phyloP scores from a whole-genome alignment of 2,888 invertebrate species.

The Sinohyriopsis cumingii region DNA sequence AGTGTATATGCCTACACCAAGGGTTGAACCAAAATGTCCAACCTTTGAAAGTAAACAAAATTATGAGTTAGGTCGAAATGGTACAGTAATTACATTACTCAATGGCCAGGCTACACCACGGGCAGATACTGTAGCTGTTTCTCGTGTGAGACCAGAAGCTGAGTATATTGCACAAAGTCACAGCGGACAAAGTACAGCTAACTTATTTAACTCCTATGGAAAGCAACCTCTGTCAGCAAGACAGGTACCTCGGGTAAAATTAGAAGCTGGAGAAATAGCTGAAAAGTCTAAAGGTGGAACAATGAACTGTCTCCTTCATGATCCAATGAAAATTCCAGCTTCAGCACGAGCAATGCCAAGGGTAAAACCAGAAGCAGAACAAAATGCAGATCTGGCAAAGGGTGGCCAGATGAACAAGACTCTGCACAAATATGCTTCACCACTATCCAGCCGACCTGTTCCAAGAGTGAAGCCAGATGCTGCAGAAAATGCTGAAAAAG shows the following conservation, averaged over 20 bases:
- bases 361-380: conserved; percentile 52
- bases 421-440: conserved; percentile 45
- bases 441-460: conserved; percentile 34
- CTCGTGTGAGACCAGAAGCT: conserved; percentile 56
- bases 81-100: conserved; percentile 50
- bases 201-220: conserved; percentile 50
- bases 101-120: conserved; percentile 50
- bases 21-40: conserved; percentile 49
- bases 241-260: conserved; percentile 44
- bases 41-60: conserved; percentile 45
- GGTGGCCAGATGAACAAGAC: conserved; percentile 56
- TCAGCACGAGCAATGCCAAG: conserved; percentile 52
- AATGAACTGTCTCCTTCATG: conserved; percentile 57
- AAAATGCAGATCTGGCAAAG: conserved; percentile 46
- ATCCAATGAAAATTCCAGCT: conserved; percentile 48
- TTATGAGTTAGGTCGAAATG: conserved; percentile 53
- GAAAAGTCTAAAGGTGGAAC: conserved; percentile 47
- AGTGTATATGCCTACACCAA: conserved; percentile 37
- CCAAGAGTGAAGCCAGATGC: conserved; percentile 59
- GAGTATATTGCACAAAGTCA: conserved; percentile 51
- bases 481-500: conserved; percentile 49
- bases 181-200: conserved; percentile 44
- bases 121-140: conserved; percentile 41
- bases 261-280: conserved; percentile 44
- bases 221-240: conserved; percentile 41